These are phyloP conservation scores for Eilema depressum DNA, from an alignment of 2,888 invertebrate genomes.

Conservation along the genomic window DNA sequence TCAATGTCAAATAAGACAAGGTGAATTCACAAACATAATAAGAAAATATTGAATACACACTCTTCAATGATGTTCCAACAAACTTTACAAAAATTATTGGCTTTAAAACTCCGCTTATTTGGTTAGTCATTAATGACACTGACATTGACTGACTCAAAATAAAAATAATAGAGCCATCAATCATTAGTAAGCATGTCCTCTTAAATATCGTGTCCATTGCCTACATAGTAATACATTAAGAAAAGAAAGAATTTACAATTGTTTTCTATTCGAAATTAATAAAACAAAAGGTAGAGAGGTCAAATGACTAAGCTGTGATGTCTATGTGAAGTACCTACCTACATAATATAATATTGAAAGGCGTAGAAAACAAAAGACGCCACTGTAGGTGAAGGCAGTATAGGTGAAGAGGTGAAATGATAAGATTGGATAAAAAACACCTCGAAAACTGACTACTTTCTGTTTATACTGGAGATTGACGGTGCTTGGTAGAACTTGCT, in stretches of 20 bases:
- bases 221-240: background rate
- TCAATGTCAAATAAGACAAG: too few species aligned
- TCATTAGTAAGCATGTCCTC: conserved; percentile 1
- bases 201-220: background rate
- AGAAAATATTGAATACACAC: background rate
- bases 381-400: too few species aligned
- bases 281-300: background rate
- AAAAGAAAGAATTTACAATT: background rate
- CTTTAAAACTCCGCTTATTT: background rate
- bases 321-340: too few species aligned
- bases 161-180: background rate
- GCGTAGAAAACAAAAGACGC: too few species aligned
- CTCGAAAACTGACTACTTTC: too few species aligned
- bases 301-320: background rate
- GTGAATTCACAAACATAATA: too few species aligned
- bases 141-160: background rate
- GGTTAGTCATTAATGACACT: background rate
- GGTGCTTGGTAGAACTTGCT: too few species aligned
- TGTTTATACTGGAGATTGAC: too few species aligned
- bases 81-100: background rate
- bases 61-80: background rate
- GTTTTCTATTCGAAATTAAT: background rate
- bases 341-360: too few species aligned
- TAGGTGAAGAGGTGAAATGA: too few species aligned
- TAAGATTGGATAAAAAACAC: too few species aligned